Evolutionary conservation across 2,113 vertebrate species (phyloP).

Genomic region (Carassius auratus): DNA sequence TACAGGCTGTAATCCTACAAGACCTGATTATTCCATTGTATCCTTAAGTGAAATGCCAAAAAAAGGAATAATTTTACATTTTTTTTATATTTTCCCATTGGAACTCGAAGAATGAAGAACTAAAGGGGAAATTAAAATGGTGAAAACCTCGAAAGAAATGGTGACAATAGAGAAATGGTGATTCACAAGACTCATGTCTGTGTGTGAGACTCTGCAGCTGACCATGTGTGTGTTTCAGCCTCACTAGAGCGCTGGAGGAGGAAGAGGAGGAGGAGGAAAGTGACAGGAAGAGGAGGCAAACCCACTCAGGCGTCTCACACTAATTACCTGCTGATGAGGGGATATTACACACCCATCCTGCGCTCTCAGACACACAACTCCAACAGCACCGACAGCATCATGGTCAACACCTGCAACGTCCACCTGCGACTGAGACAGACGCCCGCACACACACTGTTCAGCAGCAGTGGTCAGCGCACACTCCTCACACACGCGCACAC

Average conservation of each 20-base stretch:
- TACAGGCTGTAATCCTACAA: too few relatives aligned
- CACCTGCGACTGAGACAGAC: slow-evolving; percentile 78
- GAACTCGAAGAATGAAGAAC: too few relatives aligned
- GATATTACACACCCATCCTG: slow-evolving; percentile 85
- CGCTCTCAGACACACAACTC: slow-evolving; percentile 84
- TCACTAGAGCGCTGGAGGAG: slow-evolving; percentile 82
- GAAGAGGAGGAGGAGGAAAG: slow-evolving; percentile 84
- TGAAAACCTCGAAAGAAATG: too few relatives aligned
- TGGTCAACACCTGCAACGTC: slow-evolving; percentile 91
- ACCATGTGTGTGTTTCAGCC: slow-evolving; percentile 63
- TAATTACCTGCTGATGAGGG: slow-evolving; percentile 94
- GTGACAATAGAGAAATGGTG: too few relatives aligned
- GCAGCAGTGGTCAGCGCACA: too few relatives aligned
- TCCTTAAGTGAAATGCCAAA: too few relatives aligned
- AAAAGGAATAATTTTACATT: too few relatives aligned
- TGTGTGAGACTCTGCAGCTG: neutral
- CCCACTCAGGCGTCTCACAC: slow-evolving; percentile 92
- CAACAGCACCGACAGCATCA: slow-evolving; percentile 87
- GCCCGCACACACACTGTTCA: slow-evolving; percentile 69
- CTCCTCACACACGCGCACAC: too few relatives aligned
- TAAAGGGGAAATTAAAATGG: too few relatives aligned
- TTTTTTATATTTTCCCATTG: too few relatives aligned
- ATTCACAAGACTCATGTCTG: neutral
- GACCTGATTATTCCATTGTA: too few relatives aligned
- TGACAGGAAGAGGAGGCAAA: slow-evolving; percentile 77